Conservation (phyloP, 2,113 vertebrate genomes). For the Paedocypris sp. region DNA sequence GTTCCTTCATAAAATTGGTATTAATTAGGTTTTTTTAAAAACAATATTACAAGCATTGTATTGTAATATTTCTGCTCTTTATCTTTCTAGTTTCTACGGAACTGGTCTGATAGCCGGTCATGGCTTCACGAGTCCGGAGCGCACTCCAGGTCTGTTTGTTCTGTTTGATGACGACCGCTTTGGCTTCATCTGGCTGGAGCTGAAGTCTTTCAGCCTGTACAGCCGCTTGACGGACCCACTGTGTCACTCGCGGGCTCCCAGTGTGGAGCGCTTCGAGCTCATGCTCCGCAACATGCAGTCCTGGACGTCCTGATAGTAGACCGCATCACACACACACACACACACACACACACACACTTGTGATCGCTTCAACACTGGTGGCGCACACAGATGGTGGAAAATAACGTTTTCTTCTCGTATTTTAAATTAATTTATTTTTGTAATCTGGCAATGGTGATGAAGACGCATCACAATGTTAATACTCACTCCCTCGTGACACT, state of each 20-base stretch:
- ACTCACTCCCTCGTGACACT: constrained; percentile 36
- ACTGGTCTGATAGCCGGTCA: constrained; percentile 91
- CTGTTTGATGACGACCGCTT: constrained; percentile 89
- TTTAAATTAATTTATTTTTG: constrained; percentile 55
- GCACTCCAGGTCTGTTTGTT: constrained; percentile 84
- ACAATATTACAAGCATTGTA: too few relatives aligned
- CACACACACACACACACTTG: constrained; percentile 31
- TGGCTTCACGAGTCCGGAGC: constrained; percentile 90
- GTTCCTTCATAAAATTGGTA: too few relatives aligned
- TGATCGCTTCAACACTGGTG: constrained; percentile 8
- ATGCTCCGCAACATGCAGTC: constrained; percentile 95
- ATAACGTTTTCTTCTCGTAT: constrained; percentile 26
- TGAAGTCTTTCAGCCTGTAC: constrained; percentile 96
- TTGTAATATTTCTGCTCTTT: not conserved
- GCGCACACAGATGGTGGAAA: constrained; percentile 41
- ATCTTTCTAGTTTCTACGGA: constrained; percentile 76
- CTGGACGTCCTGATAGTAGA: constrained; percentile 80
- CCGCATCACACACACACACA: too few relatives aligned
- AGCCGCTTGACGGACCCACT: constrained; percentile 85
- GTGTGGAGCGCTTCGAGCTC: constrained; percentile 80
- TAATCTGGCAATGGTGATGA: constrained; percentile 34
- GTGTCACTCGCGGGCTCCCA: constrained; percentile 74
- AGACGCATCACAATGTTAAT: constrained; percentile 20
- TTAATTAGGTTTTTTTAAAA: too few relatives aligned
- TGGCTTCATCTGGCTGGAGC: constrained; percentile 95